Conservation (phyloP, 2,797 vertebrate genomes). For the Coreius guichenoti region DNA sequence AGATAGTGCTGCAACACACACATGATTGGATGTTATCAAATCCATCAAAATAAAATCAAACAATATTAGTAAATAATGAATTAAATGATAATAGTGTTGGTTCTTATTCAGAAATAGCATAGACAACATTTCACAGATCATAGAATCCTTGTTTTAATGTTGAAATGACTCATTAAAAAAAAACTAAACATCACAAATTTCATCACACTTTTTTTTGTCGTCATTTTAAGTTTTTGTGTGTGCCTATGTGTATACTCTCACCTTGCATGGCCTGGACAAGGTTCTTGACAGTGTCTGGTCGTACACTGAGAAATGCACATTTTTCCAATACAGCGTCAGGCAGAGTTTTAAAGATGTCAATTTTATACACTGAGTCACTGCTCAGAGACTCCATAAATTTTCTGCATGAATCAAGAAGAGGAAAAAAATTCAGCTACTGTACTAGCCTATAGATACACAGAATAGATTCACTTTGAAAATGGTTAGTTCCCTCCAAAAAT, state of each 20-base stretch:
- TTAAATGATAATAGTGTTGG: not conserved
- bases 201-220: not conserved
- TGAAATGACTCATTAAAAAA: not conserved
- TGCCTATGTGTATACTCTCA: slow-evolving; percentile 48
- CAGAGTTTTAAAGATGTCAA: slow-evolving; percentile 81
- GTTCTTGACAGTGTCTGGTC: slow-evolving; percentile 83
- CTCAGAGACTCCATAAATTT: slow-evolving; percentile 88
- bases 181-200: not conserved
- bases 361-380: slow-evolving; percentile 81
- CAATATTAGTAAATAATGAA: not conserved
- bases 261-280: slow-evolving; percentile 87
- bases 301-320: slow-evolving; percentile 84
- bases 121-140: not conserved
- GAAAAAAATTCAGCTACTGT: not conserved
- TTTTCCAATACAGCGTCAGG: slow-evolving; percentile 85
- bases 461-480: not conserved
- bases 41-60: not conserved
- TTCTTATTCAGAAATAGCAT: not conserved
- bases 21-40: not conserved
- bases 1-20: slow-evolving; percentile 75
- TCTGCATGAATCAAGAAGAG: slow-evolving; percentile 63
- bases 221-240: not conserved
- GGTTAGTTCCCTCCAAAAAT: not conserved
- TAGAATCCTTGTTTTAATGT: not conserved
- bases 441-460: not conserved